Percentiles rank a stretch among this genome's conserved stretches.
Evolutionary conservation across 2,113 vertebrate species (phyloP).

Genomic region (Cricetomys ansorgei): DNA sequence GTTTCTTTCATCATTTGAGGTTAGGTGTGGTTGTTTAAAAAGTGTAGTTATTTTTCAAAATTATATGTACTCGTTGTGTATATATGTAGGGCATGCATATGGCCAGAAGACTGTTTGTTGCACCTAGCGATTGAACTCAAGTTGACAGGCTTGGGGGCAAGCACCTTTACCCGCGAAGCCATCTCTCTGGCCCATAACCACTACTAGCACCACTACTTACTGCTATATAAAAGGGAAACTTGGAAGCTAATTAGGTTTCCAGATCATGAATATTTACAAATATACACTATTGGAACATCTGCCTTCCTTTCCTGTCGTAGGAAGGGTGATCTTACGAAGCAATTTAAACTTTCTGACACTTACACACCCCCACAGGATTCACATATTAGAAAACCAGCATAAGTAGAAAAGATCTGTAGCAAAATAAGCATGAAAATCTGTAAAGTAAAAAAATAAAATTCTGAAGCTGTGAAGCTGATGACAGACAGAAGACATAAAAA

Average conservation of each 20-base stretch:
- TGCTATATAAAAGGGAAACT: conserved; percentile 2
- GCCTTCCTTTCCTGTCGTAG: conserved; percentile 33
- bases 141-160: background rate
- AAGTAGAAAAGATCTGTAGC: conserved; percentile 23
- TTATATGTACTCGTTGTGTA: background rate
- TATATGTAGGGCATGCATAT: background rate
- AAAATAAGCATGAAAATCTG: conserved; percentile 15
- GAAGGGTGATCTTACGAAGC: conserved; percentile 38
- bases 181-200: background rate
- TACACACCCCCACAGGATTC: background rate
- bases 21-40: conserved; percentile 38
- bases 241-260: background rate
- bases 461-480: conserved; percentile 25
- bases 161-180: background rate
- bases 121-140: background rate
- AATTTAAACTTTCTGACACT: conserved; percentile 47
- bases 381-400: conserved; percentile 18
- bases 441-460: background rate
- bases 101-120: background rate
- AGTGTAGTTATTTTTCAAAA: conserved; percentile 37
- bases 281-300: conserved; percentile 33
- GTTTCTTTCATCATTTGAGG: background rate
- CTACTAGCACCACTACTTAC: background rate
- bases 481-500: conserved; percentile 41
- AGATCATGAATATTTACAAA: background rate